Base-by-base conservation (phyloP, 37 sponge, comb jelly and placozoan genomes). In the Theonella swinhoei region DNA sequence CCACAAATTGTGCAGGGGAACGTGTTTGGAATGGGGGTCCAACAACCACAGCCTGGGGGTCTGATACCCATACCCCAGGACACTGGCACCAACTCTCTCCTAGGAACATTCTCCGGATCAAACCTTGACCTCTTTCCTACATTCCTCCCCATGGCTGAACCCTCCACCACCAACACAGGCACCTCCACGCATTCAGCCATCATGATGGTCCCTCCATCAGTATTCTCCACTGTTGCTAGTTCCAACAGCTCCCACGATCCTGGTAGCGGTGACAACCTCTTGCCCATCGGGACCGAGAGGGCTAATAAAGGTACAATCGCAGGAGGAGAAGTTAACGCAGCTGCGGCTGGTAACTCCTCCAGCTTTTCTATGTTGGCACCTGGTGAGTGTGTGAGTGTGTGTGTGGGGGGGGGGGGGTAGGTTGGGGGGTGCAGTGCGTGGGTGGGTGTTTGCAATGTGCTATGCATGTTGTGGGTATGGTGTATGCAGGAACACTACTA, bases 231-330 rank as follows among this genome's bases (percentile, higher is more conserved):
- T 25, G 34, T 70, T 11, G 62, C 22, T 14, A 58, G 19, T 36
- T 2, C 71, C 25, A 19, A 29, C 25, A 25, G n/a, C 5, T 7
- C 8, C 8, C 22, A 76, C n/a, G 80, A 36, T 67, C 70, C 37
- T 11, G 68, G 19, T 1, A 41, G 19, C 2, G 62, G 42, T 0
- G 90, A 75, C 0, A 30, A 58, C 25, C 64, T 83, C 62, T 65
- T 82, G 24, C 93, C 93, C 0, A 92, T 92, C 64, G 93, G 93
- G 25, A 92, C 89, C 29, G 93, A 92, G 86, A 80, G 93, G 42
- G 91, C 91, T 0, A 83, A 91, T 42, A 87, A 87, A 62, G 65
- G 79, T 29, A 28, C 76, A 4, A 35, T 5, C 35, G n/a, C 25
- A 38, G 72, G 2, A 35, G 72, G 72, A 7, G 39, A 8, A 14